Evolutionary conservation across 1,140 invertebrate genomes (phyloP), one percentile per base, ranked within the genome.

Genomic region (Diabrotica virgifera): DNA sequence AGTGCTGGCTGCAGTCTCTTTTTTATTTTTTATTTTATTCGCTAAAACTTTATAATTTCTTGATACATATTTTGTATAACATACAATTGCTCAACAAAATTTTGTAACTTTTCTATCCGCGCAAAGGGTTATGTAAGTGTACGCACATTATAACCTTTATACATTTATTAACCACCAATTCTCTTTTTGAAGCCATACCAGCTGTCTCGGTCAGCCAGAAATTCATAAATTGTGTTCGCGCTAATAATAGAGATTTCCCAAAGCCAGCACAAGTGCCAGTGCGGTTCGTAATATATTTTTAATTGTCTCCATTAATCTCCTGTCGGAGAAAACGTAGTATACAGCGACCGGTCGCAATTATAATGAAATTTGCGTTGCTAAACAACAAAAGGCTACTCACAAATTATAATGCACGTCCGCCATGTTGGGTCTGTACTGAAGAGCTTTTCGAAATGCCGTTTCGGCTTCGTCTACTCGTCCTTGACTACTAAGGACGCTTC

Each of bases 381-480:
- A 60, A 60, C 46, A 60, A 60, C 59, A 50, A 60, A 52, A 60
- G 12, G 46, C 40, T 82, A 95, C 95, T 96, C 85, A 98, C 96
- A 98, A 83, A 83, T 97, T 97, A 80, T 96, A 97, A 84, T 96
- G 94, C 55, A 96, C 94, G 78, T 97, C 95, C 62, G 95, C 95
- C 94, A 97, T 97, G 81, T 96, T 97, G 66, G 91, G 89, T 80
- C 94, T 86, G 84, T 92, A 89, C 63, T 86, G 85, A 24, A 97
- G 86, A 53, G 95, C 95, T 79, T 89, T 89, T 76, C 90, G 86
- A 77, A 94, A 94, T 35, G 92, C 93, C 75, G 85, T 84, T 81
- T 96, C 93, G 2, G 95, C 95, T 82, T 96, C 94, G 52, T 86
- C 84, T 52, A 88, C 85, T 64, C 91, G 84, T 50, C 93, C 94